Evolutionary conservation across 2,797 vertebrate species (phyloP).

Genomic region (Amazonetta brasiliensis): DNA sequence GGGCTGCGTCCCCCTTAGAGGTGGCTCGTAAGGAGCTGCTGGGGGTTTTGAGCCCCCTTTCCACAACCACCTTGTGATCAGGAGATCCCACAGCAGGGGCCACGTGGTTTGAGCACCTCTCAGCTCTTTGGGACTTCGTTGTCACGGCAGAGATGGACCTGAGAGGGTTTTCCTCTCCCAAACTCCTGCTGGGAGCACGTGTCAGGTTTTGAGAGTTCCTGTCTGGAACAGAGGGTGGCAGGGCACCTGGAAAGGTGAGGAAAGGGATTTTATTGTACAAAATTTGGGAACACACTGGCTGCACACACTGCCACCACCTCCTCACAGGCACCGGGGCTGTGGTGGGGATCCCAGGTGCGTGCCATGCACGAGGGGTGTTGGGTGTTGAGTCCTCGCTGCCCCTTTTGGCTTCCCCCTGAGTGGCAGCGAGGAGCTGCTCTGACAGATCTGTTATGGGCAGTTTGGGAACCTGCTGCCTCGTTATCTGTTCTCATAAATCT

Average conservation of each 20-base stretch:
- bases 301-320: background rate
- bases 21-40: too few species aligned
- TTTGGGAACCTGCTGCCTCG: background rate
- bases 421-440: background rate
- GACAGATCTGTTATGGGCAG: background rate
- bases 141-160: rapidly evolving
- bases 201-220: rapidly evolving
- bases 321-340: background rate
- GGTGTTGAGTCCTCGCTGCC: rapidly evolving
- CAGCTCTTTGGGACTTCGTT: background rate
- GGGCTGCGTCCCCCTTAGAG: background rate
- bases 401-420: background rate
- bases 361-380: background rate
- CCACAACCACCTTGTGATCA: rapidly evolving
- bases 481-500: background rate
- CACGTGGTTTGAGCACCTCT: background rate
- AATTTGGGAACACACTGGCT: background rate
- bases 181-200: too few species aligned
- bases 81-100: background rate
- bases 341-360: background rate
- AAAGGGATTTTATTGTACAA: background rate
- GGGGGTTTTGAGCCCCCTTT: background rate
- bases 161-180: background rate
- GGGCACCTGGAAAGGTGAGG: background rate
- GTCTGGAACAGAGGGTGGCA: background rate